Conservation (phyloP, 37 sponge, comb jelly and placozoan genomes). For the Haliclona indistincta region DNA sequence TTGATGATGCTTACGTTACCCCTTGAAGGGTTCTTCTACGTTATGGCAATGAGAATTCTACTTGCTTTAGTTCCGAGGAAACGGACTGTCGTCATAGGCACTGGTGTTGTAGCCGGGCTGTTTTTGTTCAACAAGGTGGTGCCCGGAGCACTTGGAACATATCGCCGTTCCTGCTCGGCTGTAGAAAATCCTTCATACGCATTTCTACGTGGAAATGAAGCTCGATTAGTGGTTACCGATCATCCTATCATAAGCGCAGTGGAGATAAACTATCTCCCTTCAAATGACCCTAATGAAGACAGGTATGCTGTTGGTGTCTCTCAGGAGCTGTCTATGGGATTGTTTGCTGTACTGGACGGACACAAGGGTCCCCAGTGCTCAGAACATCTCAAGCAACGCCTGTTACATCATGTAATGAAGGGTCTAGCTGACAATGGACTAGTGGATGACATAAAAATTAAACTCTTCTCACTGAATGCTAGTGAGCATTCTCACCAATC, state of each 20-base stretch:
- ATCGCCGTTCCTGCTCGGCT: neutral
- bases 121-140: constrained; percentile 35
- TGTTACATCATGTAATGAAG: constrained; percentile 33
- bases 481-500: no score
- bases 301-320: constrained; percentile 57
- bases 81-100: constrained; percentile 20
- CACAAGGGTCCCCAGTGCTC: constrained; percentile 73
- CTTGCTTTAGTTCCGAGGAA: no score
- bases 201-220: constrained; percentile 43
- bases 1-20: no score
- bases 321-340: neutral
- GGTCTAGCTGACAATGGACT: neutral
- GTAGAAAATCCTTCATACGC: constrained; percentile 20
- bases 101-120: constrained; percentile 32
- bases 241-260: constrained; percentile 33
- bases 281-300: constrained; percentile 85
- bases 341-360: constrained; percentile 84
- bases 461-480: neutral
- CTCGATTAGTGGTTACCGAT: constrained; percentile 10
- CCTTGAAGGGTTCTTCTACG: no score
- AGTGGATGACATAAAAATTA: neutral
- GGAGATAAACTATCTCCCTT: constrained; percentile 67
- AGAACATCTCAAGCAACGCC: constrained; percentile 54
- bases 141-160: neutral
- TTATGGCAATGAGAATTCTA: no score